phyloP scores from a whole-genome alignment of 2,888 invertebrate genomes.

The Cheilosia impressa region DNA sequence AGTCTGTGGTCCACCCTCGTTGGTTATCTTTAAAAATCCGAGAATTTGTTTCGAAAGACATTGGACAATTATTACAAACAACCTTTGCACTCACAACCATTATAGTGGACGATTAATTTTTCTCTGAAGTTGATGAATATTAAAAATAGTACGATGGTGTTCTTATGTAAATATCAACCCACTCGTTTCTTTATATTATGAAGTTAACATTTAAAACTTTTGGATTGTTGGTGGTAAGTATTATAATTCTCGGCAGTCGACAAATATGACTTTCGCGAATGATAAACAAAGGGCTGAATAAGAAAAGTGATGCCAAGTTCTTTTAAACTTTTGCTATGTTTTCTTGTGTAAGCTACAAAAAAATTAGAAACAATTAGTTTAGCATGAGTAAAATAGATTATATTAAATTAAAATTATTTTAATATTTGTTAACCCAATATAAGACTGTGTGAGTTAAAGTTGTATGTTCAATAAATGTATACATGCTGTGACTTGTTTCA shows the following conservation, averaged over 20 bases:
- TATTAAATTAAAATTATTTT: too few species aligned
- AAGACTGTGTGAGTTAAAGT: too few species aligned
- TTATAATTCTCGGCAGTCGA: neutral
- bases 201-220: too few species aligned
- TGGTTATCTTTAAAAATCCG: constrained; percentile 3
- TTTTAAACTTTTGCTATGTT: neutral
- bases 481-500: too few species aligned
- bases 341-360: too few species aligned
- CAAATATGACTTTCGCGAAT: neutral
- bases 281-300: constrained; percentile 48
- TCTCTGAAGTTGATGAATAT: neutral
- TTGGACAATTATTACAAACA: neutral
- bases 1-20: neutral
- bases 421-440: too few species aligned
- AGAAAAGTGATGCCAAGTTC: constrained; percentile 19
- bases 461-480: too few species aligned
- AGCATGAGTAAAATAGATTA: too few species aligned
- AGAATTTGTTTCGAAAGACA: neutral
- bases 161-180: neutral
- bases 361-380: too few species aligned
- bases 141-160: neutral
- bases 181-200: too few species aligned
- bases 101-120: neutral
- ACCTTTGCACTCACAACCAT: constrained; percentile 54
- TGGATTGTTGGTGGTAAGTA: neutral